Percentiles rank a stretch among this genome's conserved stretches.
Evolutionary conservation across 64 coral and sea anemone species (phyloP).

Genomic region (Platygyra sinensis): DNA sequence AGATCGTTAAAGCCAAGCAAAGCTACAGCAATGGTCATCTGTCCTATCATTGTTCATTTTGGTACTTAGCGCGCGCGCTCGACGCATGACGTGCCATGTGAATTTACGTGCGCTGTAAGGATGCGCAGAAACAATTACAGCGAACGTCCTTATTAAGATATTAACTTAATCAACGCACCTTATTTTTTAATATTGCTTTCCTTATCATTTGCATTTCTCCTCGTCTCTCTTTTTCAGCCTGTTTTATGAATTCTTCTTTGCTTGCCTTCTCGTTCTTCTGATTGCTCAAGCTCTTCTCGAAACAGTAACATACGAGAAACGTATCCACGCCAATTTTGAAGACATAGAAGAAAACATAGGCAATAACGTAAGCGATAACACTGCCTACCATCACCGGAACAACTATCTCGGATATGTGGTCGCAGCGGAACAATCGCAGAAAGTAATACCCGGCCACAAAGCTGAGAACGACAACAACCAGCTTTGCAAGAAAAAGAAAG

Average conservation of each 20-base stretch:
- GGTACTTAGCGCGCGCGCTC: too few relatives aligned
- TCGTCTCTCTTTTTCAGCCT: conserved; percentile 17
- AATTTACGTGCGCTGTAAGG: too few relatives aligned
- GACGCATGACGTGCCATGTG: too few relatives aligned
- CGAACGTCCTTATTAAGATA: too few relatives aligned
- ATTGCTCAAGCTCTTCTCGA: conserved; percentile 4
- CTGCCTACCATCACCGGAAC: conserved; percentile 40
- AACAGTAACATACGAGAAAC: conserved; percentile 10
- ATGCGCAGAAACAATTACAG: too few relatives aligned
- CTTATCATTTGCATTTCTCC: conserved; percentile 48
- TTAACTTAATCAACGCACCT: too few relatives aligned
- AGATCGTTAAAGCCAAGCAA: too few relatives aligned
- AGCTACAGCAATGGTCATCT: too few relatives aligned
- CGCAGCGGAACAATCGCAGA: neutral
- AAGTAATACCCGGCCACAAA: neutral
- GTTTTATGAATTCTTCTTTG: conserved; percentile 29
- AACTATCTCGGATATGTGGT: conserved; percentile 42
- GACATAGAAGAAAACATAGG: conserved; percentile 59
- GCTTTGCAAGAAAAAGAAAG: conserved; percentile 57
- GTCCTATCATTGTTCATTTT: too few relatives aligned
- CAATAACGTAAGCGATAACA: conserved; percentile 49
- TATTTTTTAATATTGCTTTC: neutral
- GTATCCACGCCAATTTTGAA: conserved; percentile 52
- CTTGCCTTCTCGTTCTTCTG: conserved; percentile 11
- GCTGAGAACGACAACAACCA: conserved; percentile 28